Conservation (phyloP, 2,888 invertebrate genomes). For the Epinotia bilunana region DNA sequence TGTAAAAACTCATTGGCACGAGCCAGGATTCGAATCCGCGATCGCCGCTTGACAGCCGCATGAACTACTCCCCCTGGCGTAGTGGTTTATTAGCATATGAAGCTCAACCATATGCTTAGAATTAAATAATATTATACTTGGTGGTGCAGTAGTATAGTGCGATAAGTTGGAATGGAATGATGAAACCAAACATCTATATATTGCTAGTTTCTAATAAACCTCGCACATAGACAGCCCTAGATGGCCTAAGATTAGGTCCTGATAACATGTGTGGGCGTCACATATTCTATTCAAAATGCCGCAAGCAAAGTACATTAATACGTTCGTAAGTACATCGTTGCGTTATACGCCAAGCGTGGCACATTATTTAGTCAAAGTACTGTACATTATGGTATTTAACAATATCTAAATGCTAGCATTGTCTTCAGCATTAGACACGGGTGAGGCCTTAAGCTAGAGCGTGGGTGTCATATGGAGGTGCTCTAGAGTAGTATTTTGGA, state of each 20-base stretch:
- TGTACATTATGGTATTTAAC: constrained; percentile 76
- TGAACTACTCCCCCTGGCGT: too few relatives aligned
- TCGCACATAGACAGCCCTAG: constrained; percentile 11
- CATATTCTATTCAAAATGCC: constrained; percentile 22
- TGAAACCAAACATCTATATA: background rate
- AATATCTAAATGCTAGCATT: constrained; percentile 78
- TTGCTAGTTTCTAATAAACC: background rate
- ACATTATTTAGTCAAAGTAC: constrained; percentile 72
- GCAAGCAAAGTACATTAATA: constrained; percentile 24
- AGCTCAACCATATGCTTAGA: too few relatives aligned
- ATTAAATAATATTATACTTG: background rate
- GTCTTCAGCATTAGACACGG: constrained; percentile 77
- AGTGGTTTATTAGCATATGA: too few relatives aligned
- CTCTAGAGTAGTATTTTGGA: constrained; percentile 12
- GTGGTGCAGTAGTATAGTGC: background rate
- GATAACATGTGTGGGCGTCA: constrained; percentile 26
- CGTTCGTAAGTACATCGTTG: constrained; percentile 35
- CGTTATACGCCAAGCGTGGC: constrained; percentile 56
- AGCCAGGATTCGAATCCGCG: too few relatives aligned
- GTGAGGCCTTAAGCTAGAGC: constrained; percentile 63
- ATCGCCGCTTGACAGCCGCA: too few relatives aligned
- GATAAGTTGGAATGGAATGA: background rate
- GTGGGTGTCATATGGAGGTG: constrained; percentile 63
- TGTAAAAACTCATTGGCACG: too few relatives aligned
- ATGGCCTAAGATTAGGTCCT: constrained; percentile 20